A percentile compares a stretch with the other conserved stretches of the same genome.
Evolutionary conservation across 2,888 invertebrate species (phyloP).

Genomic region (Oxycera nigricornis): DNA sequence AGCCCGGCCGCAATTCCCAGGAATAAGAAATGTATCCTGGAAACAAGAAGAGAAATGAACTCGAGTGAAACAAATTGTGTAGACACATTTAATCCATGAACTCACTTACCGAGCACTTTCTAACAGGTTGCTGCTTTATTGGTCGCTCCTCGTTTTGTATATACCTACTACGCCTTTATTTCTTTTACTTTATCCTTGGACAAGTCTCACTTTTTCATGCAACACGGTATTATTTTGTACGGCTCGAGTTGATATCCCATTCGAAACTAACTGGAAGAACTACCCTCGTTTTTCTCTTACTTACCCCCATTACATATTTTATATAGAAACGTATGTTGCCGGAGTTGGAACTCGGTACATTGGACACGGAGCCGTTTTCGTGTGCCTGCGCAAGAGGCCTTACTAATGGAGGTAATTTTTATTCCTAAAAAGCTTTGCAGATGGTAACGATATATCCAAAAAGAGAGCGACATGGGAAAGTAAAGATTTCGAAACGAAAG

Average conservation of each 20-base stretch:
- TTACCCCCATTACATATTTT: neutral
- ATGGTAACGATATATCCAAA: slow-evolving; percentile 35
- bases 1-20: neutral
- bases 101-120: slow-evolving; percentile 1
- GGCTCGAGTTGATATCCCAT: neutral
- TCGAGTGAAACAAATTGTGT: slow-evolving; percentile 38
- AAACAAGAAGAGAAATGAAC: slow-evolving; percentile 34
- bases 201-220: slow-evolving; percentile 18
- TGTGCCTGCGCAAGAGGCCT: slow-evolving; percentile 10
- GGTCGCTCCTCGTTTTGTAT: slow-evolving; percentile 21
- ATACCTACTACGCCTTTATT: neutral
- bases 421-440: slow-evolving; percentile 40
- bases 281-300: neutral
- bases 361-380: neutral
- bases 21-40: slow-evolving; percentile 25
- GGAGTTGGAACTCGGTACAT: neutral
- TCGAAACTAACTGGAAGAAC: neutral
- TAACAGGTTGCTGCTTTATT: slow-evolving; percentile 39
- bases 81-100: slow-evolving; percentile 36
- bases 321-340: no score
- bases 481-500: slow-evolving; percentile 23
- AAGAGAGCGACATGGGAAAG: neutral
- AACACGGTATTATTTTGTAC: slow-evolving; percentile 13
- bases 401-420: slow-evolving; percentile 41
- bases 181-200: neutral